A percentile compares a stretch with the other conserved stretches of the same genome.
Evolutionary conservation across 2,888 invertebrate species (phyloP).

Genomic region (Ophion ellenae): DNA sequence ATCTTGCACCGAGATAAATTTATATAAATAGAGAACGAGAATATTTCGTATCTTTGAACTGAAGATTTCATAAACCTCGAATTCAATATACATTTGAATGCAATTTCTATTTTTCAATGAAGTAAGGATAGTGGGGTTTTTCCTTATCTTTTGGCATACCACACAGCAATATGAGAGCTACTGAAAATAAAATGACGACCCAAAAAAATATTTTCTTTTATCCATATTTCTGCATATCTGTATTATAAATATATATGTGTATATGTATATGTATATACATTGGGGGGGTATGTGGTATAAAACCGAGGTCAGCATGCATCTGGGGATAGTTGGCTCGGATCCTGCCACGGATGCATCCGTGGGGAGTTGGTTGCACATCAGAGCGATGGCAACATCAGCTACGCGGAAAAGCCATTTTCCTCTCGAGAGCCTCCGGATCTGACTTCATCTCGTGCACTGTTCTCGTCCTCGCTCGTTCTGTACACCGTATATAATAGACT

Average conservation of each 20-base stretch:
- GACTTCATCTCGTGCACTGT: conserved; percentile 62
- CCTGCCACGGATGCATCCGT: conserved; percentile 56
- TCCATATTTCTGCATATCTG: background rate
- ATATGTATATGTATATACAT: background rate
- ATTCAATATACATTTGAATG: too few relatives aligned
- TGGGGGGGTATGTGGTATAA: conserved; percentile 1
- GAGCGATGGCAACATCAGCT: conserved; percentile 62
- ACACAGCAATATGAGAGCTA: too few relatives aligned
- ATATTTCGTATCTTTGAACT: too few relatives aligned
- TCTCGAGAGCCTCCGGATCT: conserved; percentile 65
- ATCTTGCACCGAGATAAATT: too few relatives aligned
- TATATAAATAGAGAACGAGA: too few relatives aligned
- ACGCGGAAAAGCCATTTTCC: conserved; percentile 67
- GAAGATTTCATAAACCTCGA: too few relatives aligned
- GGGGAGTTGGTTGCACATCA: conserved; percentile 43
- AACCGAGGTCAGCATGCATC: conserved; percentile 54
- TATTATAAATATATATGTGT: background rate
- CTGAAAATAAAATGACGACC: too few relatives aligned
- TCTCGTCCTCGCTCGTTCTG: conserved; percentile 47
- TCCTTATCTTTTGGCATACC: too few relatives aligned
- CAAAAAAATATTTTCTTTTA: background rate
- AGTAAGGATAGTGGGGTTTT: too few relatives aligned
- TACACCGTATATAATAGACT: conserved; percentile 49
- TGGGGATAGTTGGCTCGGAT: conserved; percentile 51
- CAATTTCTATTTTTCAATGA: too few relatives aligned